Evolutionary conservation across 2,888 invertebrate genomes (phyloP).

Genomic region (Andrena praecox): DNA sequence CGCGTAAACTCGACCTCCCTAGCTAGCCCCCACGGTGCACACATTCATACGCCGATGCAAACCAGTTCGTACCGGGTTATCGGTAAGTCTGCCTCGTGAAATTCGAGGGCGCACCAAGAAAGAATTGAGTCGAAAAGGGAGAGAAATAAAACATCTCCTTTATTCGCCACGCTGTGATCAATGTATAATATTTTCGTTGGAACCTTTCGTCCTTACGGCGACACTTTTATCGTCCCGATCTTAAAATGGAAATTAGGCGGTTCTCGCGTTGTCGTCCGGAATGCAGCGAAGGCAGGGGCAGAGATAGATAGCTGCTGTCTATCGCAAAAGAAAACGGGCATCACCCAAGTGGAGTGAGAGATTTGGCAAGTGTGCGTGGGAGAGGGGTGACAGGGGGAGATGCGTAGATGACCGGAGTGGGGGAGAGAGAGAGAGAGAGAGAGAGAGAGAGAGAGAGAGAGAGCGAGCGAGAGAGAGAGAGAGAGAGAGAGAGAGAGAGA

Average conservation of each 20-base stretch:
- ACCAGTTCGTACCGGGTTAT: slow-evolving; percentile 68
- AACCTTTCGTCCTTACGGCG: not conserved
- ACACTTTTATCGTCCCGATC: not conserved
- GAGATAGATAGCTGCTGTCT: not conserved
- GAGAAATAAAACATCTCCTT: not conserved
- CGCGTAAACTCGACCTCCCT: slow-evolving; percentile 41
- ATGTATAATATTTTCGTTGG: no score
- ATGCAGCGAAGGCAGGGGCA: not conserved
- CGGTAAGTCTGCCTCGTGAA: slow-evolving; percentile 29
- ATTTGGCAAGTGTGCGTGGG: slow-evolving; percentile 27
- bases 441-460: not conserved
- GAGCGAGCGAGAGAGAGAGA: slow-evolving; percentile 12
- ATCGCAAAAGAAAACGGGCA: slow-evolving; percentile 1
- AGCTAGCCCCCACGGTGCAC: slow-evolving; percentile 29
- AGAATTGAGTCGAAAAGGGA: slow-evolving; percentile 1
- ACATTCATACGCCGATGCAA: slow-evolving; percentile 36
- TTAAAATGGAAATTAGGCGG: not conserved
- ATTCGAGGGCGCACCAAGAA: not conserved
- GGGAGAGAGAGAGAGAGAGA: not conserved
- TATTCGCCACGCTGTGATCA: not conserved
- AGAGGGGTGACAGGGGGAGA: slow-evolving; percentile 12
- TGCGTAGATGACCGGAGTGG: not conserved
- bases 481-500: slow-evolving; percentile 14
- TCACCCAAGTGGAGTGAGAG: slow-evolving; percentile 15
- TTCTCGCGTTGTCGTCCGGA: not conserved